Base-by-base conservation (phyloP, 1,140 invertebrate genomes). In the Drosophila sp. region DNA sequence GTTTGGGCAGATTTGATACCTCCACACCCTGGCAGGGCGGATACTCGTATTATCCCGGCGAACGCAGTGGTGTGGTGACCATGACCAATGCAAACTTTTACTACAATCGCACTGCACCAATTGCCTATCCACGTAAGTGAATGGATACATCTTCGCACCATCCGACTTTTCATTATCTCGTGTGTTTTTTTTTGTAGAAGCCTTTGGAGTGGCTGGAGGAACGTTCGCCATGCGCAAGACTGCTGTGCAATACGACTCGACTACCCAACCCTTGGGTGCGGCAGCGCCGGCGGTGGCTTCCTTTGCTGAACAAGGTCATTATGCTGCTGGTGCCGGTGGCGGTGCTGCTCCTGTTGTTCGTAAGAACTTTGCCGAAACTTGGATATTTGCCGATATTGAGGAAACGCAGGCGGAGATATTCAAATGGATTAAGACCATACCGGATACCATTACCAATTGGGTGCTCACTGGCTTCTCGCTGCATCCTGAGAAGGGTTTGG, bases 401-500 rank as follows among this genome's bases (percentile, higher is more conserved):
- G 70, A 74, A 30, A 91, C 90, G 0, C 54, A 73, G 11, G 44
- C 66, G 3, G 86, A 80, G 54, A 68, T 80, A 1, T 82, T 91
- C n/a, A 93, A 94, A 65, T 93, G 92, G 67, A 74, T 79, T 0
- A 77, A 89, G 25, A 91, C 76, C 23, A 95, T 98, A 33, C 98
- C 98, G 1, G 96, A 97, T 73, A 96, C 97, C 0, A 97, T 99
- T 25, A 98, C 97, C 2, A 97, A 96, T 4, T 99, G 98, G 98
- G 94, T 97, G 17, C 93, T 99, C 0, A 97, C 96, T 33, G 98
- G 96, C 0, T 99, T 99, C 92, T 96, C 98, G 0, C 93, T 99
- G 56, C 96, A 98, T 92, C 93, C 96, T 0, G 93, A 96, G 6
- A 93, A 95, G 73, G 98, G 98, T 35, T 93, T 99, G 0, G 98